Percentiles rank a stretch among this genome's conserved stretches.
These are phyloP conservation scores for Palythoa heliodiscus DNA, from an alignment of 92 coral and sea anemone species.

Conservation along the genomic window DNA sequence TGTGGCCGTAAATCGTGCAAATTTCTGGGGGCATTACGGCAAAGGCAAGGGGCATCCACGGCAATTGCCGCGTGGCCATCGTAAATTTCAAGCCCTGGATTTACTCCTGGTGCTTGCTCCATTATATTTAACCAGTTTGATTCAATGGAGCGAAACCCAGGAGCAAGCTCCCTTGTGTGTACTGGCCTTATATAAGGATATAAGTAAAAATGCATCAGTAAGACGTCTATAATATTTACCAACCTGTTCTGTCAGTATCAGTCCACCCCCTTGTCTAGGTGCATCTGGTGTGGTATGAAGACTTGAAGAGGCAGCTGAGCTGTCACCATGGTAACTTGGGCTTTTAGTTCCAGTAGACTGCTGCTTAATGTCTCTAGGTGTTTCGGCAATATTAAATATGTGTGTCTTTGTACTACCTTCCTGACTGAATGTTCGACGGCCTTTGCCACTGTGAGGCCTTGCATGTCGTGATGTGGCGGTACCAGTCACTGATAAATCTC, in stretches of 20 bases:
- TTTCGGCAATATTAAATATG: constrained; percentile 82
- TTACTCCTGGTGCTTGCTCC: too few relatives aligned
- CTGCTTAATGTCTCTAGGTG: constrained; percentile 56
- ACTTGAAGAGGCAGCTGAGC: constrained; percentile 37
- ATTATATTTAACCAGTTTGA: too few relatives aligned
- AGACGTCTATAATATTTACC: background rate
- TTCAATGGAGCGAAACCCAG: too few relatives aligned
- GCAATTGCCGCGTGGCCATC: too few relatives aligned
- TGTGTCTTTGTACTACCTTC: constrained; percentile 83
- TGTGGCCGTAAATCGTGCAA: too few relatives aligned
- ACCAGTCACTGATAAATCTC: constrained; percentile 86
- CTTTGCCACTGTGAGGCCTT: constrained; percentile 85
- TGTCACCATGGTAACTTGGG: constrained; percentile 46
- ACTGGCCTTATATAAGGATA: too few relatives aligned
- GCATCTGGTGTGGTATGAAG: constrained; percentile 80
- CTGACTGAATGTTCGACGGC: constrained; percentile 62
- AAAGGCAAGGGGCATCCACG: too few relatives aligned
- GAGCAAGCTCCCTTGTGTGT: too few relatives aligned
- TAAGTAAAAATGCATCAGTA: too few relatives aligned
- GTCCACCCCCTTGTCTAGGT: constrained; percentile 62
- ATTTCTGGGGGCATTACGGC: too few relatives aligned
- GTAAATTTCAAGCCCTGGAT: too few relatives aligned
- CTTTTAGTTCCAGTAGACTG: background rate
- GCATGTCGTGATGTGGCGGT: constrained; percentile 81
- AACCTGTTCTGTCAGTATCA: constrained; percentile 4